Base-by-base conservation (phyloP, 2,113 vertebrate genomes). In the Labrus mixtus region DNA sequence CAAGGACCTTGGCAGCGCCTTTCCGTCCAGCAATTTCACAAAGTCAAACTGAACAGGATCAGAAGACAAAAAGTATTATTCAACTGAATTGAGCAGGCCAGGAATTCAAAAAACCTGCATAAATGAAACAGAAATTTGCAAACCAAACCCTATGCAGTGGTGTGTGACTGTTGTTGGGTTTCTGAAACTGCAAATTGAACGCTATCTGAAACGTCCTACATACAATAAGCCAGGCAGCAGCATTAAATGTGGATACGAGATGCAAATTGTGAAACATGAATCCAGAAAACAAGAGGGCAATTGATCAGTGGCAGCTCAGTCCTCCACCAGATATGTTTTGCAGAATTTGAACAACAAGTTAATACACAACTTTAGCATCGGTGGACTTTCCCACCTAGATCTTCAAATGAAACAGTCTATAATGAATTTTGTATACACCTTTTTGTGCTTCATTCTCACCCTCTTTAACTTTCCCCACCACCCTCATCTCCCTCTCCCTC, bases 21-120 rank as follows among this genome's bases (percentile, higher is more conserved):
- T 98, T 70, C 97, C 97, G 64, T 98, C 97, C 96, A 99, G 93
- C 86, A 99, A 93, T 85, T 99, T 98, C 84, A 99, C 97, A 92
- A 99, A 99, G 94, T 99, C 97, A 78, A 98, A 99, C 97, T 99
- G 94, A 77, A 78, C 29, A 82, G 39, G 83, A 64, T 63, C 62
- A 86, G 46, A 76, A 10, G 63, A 68, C 46, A 29, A 51, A 51
- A n/a, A 56, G 29, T 46, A n/a, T 37, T 66, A 64, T 53, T 53
- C 60, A 25, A 50, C 2, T 46, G 37, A 57, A 45, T 43, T n/a
- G 15, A 68, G 62, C n/a, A 16, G 51, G 54, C 20, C 3, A 1
- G 54, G 19, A 53, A 68, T 76, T 68, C 0, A 55, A 15, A 8
- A 53, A 84, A 68, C 59, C 53, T 53, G 79, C 61, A 76, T 70